These are phyloP conservation scores for Gymnocypris eckloni DNA, from an alignment of 2,797 vertebrate species.

Conservation along the genomic window DNA sequence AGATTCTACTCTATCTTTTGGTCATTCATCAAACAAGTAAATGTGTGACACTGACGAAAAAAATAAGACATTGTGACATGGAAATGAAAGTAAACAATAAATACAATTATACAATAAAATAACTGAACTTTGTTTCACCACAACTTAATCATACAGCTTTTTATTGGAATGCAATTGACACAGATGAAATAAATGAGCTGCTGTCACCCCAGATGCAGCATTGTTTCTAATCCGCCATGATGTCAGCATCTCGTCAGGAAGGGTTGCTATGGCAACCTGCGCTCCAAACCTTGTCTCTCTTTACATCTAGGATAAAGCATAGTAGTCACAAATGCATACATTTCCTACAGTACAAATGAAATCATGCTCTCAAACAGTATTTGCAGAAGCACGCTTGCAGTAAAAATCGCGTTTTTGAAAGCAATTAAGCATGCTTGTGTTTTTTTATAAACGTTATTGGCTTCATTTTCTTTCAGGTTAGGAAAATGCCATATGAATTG, in stretches of 20 bases:
- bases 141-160: background rate
- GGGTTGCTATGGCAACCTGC: slow-evolving; percentile 58
- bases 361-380: background rate
- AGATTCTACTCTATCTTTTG: background rate
- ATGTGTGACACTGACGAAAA: background rate
- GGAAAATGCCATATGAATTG: background rate
- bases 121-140: background rate
- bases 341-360: background rate
- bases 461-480: background rate
- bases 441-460: background rate
- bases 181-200: slow-evolving; percentile 57
- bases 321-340: slow-evolving; percentile 11
- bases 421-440: background rate
- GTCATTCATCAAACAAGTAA: background rate
- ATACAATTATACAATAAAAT: background rate
- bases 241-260: slow-evolving; percentile 64
- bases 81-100: background rate
- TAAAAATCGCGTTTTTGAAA: background rate
- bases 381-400: background rate
- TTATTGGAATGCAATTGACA: slow-evolving; percentile 2
- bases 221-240: slow-evolving; percentile 64
- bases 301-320: slow-evolving; percentile 33
- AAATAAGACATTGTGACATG: background rate
- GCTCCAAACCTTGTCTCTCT: slow-evolving; percentile 36
- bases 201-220: slow-evolving; percentile 65